Percentiles rank a stretch among this genome's conserved stretches.
phyloP scores from a whole-genome alignment of 2,797 vertebrate genomes.

The Aplochiton taeniatus region DNA sequence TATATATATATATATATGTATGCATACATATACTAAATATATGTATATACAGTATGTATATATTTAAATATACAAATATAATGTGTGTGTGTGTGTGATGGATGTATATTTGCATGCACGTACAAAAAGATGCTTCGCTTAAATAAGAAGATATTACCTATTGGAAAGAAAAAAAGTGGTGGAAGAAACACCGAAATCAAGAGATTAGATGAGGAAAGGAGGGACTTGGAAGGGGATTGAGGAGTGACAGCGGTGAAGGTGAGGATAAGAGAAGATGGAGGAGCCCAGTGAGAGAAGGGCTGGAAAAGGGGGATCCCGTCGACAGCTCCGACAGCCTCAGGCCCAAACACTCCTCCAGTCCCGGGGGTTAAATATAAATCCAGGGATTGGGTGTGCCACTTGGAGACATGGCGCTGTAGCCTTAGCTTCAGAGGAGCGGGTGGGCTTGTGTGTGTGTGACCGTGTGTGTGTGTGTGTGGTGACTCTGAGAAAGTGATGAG shows the following conservation, averaged over 20 bases:
- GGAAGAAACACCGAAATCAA: no score
- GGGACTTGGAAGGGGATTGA: background rate
- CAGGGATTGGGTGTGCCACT: conserved; percentile 39
- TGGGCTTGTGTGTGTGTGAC: conserved; percentile 12
- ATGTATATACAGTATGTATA: no score
- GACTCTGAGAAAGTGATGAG: conserved; percentile 34
- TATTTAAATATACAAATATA: no score
- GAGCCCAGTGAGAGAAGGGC: conserved; percentile 10
- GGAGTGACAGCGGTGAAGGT: conserved; percentile 39
- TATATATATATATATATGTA: no score
- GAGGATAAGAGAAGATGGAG: conserved; percentile 21
- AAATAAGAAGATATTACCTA: no score
- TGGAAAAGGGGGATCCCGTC: conserved; percentile 30
- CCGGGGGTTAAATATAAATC: conserved; percentile 61
- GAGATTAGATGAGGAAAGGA: no score
- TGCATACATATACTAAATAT: no score
- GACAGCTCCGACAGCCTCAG: conserved; percentile 60
- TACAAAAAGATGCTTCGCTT: no score
- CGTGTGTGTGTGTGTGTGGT: conserved; percentile 12
- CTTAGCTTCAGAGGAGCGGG: background rate
- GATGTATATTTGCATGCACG: background rate
- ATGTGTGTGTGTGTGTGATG: background rate
- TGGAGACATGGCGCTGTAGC: conserved; percentile 22
- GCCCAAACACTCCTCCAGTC: conserved; percentile 31
- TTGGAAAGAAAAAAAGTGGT: no score